Evolutionary conservation across 2,113 vertebrate genomes (phyloP).

Genomic region (Halichoerus grypus): DNA sequence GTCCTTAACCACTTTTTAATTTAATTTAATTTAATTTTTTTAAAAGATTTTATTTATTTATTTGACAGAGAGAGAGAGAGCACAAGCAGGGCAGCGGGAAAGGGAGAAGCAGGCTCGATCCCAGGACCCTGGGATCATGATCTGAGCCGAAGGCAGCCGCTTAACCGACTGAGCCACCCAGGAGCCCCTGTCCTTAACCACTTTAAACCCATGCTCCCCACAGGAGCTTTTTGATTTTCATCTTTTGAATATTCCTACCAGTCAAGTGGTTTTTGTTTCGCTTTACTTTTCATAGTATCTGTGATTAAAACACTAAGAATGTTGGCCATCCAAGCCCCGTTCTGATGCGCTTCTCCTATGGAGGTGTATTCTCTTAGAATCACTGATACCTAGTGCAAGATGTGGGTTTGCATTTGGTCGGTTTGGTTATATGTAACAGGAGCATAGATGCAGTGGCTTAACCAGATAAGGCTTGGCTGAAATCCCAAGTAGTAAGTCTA

Average conservation of each 20-base stretch:
- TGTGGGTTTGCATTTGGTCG: background rate
- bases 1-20: background rate
- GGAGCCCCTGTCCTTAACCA: background rate
- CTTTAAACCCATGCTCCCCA: background rate
- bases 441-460: background rate
- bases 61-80: no score
- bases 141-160: no score
- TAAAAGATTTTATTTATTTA: no score
- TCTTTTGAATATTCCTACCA: background rate
- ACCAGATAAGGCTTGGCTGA: background rate
- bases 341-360: background rate
- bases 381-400: background rate
- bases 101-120: no score
- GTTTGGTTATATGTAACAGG: background rate
- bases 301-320: background rate
- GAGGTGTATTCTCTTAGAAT: background rate
- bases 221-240: background rate
- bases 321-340: background rate
- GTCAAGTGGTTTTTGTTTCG: background rate
- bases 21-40: no score
- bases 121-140: no score
- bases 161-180: no score
- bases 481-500: background rate
- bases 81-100: no score
- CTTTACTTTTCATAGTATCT: background rate